phyloP scores from a whole-genome alignment of 92 coral and sea anemone genomes.

The Desmophyllum pertusum region DNA sequence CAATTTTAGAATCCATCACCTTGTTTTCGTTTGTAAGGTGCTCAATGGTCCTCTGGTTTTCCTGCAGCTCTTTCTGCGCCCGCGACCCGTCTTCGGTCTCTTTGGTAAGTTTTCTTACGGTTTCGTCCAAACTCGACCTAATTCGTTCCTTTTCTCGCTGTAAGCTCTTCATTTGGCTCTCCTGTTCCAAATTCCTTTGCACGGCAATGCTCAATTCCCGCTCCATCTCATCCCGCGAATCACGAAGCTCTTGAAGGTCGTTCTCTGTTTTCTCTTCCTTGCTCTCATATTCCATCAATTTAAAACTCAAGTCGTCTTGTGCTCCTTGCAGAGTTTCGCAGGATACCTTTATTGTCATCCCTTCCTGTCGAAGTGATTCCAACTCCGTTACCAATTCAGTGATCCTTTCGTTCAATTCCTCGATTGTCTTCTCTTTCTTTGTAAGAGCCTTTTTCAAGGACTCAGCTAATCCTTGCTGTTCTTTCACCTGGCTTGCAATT shows the following conservation, averaged over 20 bases:
- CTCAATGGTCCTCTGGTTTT: conserved; percentile 56
- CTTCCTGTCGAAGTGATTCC: conserved; percentile 69
- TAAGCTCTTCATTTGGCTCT: conserved; percentile 55
- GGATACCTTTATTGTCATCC: conserved; percentile 72
- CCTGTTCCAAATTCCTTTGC: conserved; percentile 47
- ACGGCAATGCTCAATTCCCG: conserved; percentile 54
- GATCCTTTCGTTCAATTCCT: conserved; percentile 71
- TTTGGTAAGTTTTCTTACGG: conserved; percentile 55
- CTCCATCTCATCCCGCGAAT: conserved; percentile 66
- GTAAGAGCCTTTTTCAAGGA: conserved; percentile 65
- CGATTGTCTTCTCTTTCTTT: conserved; percentile 75
- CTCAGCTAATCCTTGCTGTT: conserved; percentile 80
- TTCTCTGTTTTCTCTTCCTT: conserved; percentile 62
- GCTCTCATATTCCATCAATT: conserved; percentile 57
- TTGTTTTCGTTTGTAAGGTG: conserved; percentile 51
- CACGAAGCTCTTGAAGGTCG: conserved; percentile 59
- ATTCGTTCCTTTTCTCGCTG: conserved; percentile 75
- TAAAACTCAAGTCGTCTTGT: conserved; percentile 67
- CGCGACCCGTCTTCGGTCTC: conserved; percentile 70
- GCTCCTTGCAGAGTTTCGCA: conserved; percentile 67
- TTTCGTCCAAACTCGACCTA: conserved; percentile 64
- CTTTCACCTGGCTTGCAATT: conserved; percentile 73
- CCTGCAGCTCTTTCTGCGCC: conserved; percentile 59
- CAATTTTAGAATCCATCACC: conserved; percentile 62
- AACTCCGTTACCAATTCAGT: conserved; percentile 72